Percentiles rank a stretch among this genome's conserved stretches.
These are phyloP conservation scores for Dicrurus megarhynchus DNA, from an alignment of 2,113 vertebrate species.

Conservation along the genomic window DNA sequence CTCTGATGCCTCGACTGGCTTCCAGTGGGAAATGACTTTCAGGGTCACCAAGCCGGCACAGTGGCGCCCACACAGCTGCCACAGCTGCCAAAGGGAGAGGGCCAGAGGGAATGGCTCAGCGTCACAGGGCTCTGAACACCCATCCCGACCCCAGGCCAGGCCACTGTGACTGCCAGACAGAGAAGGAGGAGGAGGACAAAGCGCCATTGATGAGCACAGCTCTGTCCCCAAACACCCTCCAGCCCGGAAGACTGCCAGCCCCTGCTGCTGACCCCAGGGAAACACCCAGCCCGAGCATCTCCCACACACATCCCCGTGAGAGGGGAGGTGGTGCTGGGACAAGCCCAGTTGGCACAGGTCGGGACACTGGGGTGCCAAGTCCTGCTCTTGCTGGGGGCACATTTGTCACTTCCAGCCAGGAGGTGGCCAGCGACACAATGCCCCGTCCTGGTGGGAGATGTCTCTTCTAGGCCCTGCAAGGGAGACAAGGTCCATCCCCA, in stretches of 20 bases:
- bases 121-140: not conserved
- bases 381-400: not conserved
- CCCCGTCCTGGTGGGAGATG: not conserved
- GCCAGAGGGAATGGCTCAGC: not conserved
- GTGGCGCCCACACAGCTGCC: not conserved
- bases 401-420: not conserved
- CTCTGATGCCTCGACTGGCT: rapidly evolving
- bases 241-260: not conserved
- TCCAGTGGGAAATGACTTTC: not conserved
- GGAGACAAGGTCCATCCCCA: no score
- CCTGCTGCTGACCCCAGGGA: not conserved
- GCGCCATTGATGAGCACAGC: not conserved
- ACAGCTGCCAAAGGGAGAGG: not conserved
- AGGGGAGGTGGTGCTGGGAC: not conserved
- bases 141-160: not conserved
- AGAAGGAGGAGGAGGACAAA: slow-evolving; percentile 26
- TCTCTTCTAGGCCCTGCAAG: not conserved
- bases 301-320: not conserved
- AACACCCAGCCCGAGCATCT: not conserved
- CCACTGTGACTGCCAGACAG: not conserved
- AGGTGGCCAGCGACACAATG: rapidly evolving
- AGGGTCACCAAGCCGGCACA: rapidly evolving
- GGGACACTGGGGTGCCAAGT: not conserved
- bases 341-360: not conserved
- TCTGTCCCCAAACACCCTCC: not conserved